phyloP scores from a whole-genome alignment of 2,797 vertebrate genomes.

The Acestrorhynchus altus region DNA sequence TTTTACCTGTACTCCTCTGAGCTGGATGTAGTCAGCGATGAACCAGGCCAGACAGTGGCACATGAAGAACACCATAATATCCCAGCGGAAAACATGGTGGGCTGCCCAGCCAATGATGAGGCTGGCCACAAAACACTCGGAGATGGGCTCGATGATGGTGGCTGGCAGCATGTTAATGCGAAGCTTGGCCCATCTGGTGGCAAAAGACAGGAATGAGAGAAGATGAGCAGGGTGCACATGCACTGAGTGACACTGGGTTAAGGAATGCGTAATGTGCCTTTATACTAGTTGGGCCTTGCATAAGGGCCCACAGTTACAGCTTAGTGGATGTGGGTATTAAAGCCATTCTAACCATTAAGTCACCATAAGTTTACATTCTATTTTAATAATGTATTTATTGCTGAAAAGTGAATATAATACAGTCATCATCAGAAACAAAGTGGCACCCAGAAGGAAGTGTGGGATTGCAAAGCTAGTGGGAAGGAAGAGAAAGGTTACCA shows the following conservation, averaged over 20 bases:
- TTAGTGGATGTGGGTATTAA: too few relatives aligned
- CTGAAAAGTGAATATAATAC: too few relatives aligned
- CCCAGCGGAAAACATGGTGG: slow-evolving; percentile 95
- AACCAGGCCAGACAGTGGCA: slow-evolving; percentile 98
- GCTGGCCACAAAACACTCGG: slow-evolving; percentile 96
- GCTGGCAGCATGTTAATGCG: slow-evolving; percentile 97
- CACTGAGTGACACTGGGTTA: not conserved
- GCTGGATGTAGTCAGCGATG: slow-evolving; percentile 94
- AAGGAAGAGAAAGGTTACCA: too few relatives aligned
- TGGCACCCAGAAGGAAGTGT: too few relatives aligned
- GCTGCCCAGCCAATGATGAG: slow-evolving; percentile 97
- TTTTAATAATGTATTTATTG: too few relatives aligned
- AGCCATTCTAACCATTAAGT: too few relatives aligned
- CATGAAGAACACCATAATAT: slow-evolving; percentile 99
- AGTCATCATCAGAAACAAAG: too few relatives aligned
- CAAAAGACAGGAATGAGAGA: not conserved
- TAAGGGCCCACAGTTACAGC: too few relatives aligned
- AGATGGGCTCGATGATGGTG: slow-evolving; percentile 94
- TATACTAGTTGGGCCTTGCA: too few relatives aligned
- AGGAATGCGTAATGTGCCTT: not conserved
- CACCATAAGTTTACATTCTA: too few relatives aligned
- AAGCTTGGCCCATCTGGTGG: slow-evolving; percentile 91
- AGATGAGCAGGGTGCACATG: not conserved
- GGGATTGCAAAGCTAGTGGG: too few relatives aligned
- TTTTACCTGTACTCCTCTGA: slow-evolving; percentile 92